Evolutionary conservation across 2,113 vertebrate species (phyloP).

Genomic region (Vimba vimba): DNA sequence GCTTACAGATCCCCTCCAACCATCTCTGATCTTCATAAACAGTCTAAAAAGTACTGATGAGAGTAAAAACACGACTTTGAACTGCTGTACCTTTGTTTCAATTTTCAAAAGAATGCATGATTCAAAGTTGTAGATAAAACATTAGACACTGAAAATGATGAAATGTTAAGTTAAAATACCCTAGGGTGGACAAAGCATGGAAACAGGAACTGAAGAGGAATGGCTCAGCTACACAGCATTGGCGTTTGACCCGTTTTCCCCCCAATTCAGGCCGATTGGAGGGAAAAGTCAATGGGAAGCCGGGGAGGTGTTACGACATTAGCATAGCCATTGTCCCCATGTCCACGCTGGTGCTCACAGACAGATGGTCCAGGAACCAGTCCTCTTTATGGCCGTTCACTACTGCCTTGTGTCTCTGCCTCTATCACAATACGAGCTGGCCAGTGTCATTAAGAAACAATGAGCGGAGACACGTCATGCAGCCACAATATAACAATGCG

Average conservation of each 20-base stretch:
- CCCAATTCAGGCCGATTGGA: not conserved
- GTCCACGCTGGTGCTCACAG: conserved; percentile 60
- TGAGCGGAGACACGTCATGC: conserved; percentile 23
- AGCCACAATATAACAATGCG: not conserved
- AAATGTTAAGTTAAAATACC: not conserved
- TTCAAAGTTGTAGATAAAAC: not conserved
- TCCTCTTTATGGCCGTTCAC: conserved; percentile 68
- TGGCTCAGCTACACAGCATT: not conserved
- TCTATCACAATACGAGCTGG: conserved; percentile 19
- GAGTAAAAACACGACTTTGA: not conserved
- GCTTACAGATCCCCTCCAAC: conserved; percentile 52
- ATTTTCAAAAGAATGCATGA: not conserved
- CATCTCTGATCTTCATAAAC: conserved; percentile 1
- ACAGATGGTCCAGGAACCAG: conserved; percentile 73
- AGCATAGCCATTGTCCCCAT: conserved; percentile 40
- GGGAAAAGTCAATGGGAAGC: conserved; percentile 22
- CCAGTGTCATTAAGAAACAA: conserved; percentile 27
- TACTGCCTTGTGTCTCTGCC: conserved; percentile 14
- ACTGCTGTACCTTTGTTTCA: not conserved
- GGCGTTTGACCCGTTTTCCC: not conserved
- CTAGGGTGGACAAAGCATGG: not conserved
- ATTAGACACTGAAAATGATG: not conserved
- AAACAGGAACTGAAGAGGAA: not conserved
- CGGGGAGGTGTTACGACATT: conserved; percentile 39
- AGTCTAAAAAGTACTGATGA: not conserved